Conservation (phyloP, 1,140 invertebrate genomes). For the Oppia nitens region DNA sequence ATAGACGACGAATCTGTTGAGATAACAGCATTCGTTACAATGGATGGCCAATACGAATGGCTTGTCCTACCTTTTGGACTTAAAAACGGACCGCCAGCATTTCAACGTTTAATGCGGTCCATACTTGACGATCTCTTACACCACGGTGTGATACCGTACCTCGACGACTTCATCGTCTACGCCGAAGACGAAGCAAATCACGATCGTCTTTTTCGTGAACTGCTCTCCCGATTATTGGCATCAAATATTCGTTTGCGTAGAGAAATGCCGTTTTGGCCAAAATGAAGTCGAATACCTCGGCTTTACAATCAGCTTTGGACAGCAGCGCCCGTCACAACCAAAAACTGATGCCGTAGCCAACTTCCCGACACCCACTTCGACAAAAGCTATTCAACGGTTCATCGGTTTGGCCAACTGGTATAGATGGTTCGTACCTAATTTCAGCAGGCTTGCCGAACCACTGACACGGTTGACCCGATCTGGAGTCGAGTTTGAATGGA, state of each 20-base stretch:
- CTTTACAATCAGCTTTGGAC: slow-evolving; percentile 3
- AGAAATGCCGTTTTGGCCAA: slow-evolving; percentile 16
- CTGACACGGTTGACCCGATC: neutral
- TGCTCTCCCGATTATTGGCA: no score
- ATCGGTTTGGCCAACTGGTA: neutral
- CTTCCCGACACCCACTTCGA: no score
- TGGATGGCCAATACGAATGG: neutral
- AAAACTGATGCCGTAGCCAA: neutral
- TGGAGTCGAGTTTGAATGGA: neutral
- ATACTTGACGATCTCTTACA: neutral
- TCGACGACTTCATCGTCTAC: neutral
- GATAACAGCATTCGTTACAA: slow-evolving; percentile 30
- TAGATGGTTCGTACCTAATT: slow-evolving; percentile 2
- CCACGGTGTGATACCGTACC: neutral
- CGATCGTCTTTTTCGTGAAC: neutral
- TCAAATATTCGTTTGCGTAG: slow-evolving; percentile 12
- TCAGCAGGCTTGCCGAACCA: neutral
- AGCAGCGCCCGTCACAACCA: slow-evolving; percentile 7
- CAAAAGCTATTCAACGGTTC: neutral
- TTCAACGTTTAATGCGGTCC: neutral
- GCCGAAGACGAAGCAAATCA: neutral
- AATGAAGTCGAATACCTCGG: slow-evolving; percentile 11
- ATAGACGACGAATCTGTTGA: slow-evolving; percentile 24
- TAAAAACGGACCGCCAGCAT: neutral
- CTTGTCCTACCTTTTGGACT: neutral